Base-by-base conservation (phyloP, 2,797 vertebrate species). In the Cheracebus regulus region DNA sequence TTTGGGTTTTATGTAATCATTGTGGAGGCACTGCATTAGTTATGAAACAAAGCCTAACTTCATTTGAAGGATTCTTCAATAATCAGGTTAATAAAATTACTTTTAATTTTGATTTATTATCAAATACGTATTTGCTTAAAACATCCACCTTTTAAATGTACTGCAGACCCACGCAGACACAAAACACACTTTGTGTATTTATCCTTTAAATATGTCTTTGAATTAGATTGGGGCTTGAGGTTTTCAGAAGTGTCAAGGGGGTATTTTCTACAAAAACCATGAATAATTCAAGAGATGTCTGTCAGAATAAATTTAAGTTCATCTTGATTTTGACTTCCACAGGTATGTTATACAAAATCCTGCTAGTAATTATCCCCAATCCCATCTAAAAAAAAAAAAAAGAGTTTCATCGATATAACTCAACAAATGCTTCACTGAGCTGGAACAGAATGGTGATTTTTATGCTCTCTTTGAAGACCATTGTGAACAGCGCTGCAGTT, bases 271-370 rank as follows among this genome's bases (percentile, higher is more conserved):
- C 64, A 95, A 96, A 92, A 94, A 97, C 90, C 93, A 98, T 98
- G 97, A 98, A 97, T 98, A 98, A 98, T 98, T 98, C 98, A 98
- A 95, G 95, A 96, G 79, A 70, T 95, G 61, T 83, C 91, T 97
- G 97, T 97, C 96, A 97, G 97, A 98, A 98, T 96, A 98, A 97
- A 98, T 98, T 97, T 95, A 97, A 95, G 80, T 95, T 96, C 41
- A 96, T 86, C 87, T 93, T 93, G 95, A 79, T 95, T 97, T 98
- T 97, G 96, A 98, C 97, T 98, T 70, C 90, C 97, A 96, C 75
- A 98, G 94, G 90, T 97, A 95, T 93, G 90, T 64, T 55, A 83
- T 93, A 95, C 86, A 97, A 95, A 98, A 64, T 96, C 94, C 93
- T 96, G 75, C 78, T 96, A 91, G 50, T 92, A 97, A 98, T 98